Evolutionary conservation across 2,797 vertebrate genomes (phyloP), one percentile per base, ranked within the genome.

Genomic region (Mycteria americana): DNA sequence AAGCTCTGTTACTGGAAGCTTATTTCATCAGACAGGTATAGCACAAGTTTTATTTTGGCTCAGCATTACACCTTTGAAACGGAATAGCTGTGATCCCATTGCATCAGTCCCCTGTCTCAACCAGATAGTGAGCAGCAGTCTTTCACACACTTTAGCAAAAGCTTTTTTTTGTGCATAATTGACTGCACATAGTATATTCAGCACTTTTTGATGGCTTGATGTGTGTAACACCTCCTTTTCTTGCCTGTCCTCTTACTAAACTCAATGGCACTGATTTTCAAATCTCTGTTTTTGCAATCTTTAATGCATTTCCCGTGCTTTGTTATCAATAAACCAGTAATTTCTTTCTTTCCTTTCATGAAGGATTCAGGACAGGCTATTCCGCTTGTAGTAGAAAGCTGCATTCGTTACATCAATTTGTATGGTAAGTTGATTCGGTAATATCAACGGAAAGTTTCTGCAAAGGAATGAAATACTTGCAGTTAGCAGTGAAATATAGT

Each of bases 401-500:
- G 99, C 83, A 97, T 99, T 96, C 98, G 99, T 54, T 99, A 99
- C 98, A 99, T 99, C 98, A 99, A 99, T 97, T 98, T 99, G 64
- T 99, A 99, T 0, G 99, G 99, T 99, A 97, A 98, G 99, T 94
- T 15, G 18, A 1, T 24, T 69, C 37, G 5, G 13, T 3, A 0
- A 3, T 12, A 35, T 19, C 45, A 37, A 2, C 53, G 35, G 43
- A 16, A 35, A 2, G 30, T 63, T 45, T 23, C 41, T 78, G 69
- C 67, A n/a, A 21, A 24, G 90, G 73, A 13, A 1, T 14, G 0
- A 30, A 31, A 21, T 2, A 1, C 41, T 15, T 16, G 70, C 5
- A 22, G 35, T 24, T 35, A 64, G 69, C 73, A 60, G 68, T 6
- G 73, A 31, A 68, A 17, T 17, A 1, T 8, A 51, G 46, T 28